Conservation (phyloP, 2,888 invertebrate species). For the Hipparchia semele region DNA sequence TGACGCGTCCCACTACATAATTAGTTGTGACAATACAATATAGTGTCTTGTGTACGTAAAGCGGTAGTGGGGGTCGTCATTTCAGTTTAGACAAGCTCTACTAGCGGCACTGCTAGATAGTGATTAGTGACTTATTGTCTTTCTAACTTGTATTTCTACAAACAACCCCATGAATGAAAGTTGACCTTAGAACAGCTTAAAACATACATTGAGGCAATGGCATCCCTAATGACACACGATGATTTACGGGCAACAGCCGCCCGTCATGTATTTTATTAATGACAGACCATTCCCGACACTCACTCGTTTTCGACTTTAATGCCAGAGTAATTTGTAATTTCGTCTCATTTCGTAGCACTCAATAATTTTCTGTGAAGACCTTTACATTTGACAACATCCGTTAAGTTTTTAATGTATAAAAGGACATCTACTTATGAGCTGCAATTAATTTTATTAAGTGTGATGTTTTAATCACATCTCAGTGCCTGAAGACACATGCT, state of each 20-base stretch:
- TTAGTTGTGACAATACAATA: no score
- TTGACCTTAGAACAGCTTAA: no score
- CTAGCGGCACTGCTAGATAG: no score
- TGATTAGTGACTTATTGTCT: no score
- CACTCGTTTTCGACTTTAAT: slow-evolving; percentile 45
- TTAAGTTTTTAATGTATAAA: not conserved
- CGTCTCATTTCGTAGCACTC: slow-evolving; percentile 46
- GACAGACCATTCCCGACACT: slow-evolving; percentile 41
- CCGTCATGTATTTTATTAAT: slow-evolving; percentile 44
- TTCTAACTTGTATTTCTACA: no score
- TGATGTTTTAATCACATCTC: not conserved
- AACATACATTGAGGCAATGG: not conserved
- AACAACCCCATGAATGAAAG: no score
- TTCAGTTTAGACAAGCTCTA: no score
- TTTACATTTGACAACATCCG: slow-evolving; percentile 30
- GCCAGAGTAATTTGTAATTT: slow-evolving; percentile 47
- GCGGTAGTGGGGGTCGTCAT: no score
- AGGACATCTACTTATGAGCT: no score
- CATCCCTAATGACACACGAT: slow-evolving; percentile 25
- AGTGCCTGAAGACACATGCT: no score
- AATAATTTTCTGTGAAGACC: slow-evolving; percentile 41
- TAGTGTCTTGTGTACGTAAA: no score
- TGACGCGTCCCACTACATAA: no score
- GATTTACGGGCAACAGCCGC: slow-evolving; percentile 32
- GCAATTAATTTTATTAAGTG: not conserved